These are phyloP conservation scores for Drosophila rhopaloa DNA, from an alignment of 1,140 invertebrate species.

Conservation along the genomic window DNA sequence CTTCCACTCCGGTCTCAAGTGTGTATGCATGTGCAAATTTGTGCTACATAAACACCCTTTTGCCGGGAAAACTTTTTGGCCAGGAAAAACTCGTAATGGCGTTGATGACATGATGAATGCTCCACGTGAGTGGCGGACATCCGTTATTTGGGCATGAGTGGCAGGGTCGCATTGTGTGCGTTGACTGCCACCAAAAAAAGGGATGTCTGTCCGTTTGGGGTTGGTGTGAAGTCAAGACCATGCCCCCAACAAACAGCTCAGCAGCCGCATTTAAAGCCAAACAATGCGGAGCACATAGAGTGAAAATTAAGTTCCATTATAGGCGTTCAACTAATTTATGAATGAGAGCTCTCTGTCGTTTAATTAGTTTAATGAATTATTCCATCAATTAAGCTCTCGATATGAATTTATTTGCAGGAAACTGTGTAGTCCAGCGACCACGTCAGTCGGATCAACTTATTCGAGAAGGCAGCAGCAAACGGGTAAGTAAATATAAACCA, in stretches of 20 bases:
- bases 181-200: conserved; percentile 25
- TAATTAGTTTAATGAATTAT: conserved; percentile 17
- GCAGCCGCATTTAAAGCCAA: conserved; percentile 17
- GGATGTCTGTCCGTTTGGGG: neutral
- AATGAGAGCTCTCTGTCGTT: neutral
- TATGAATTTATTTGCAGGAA: conserved; percentile 86
- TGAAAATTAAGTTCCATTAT: conserved; percentile 31
- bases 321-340: conserved; percentile 33
- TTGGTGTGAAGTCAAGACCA: conserved; percentile 11
- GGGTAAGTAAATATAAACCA: conserved; percentile 86
- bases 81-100: conserved; percentile 55
- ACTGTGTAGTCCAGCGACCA: conserved; percentile 92
- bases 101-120: conserved; percentile 64
- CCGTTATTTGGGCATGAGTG: conserved; percentile 48
- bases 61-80: conserved; percentile 17
- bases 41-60: conserved; percentile 22
- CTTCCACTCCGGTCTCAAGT: conserved; percentile 23
- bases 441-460: conserved; percentile 90
- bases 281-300: neutral
- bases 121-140: conserved; percentile 57
- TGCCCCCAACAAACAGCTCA: neutral
- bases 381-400: conserved; percentile 15
- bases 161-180: conserved; percentile 28
- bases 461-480: conserved; percentile 89
- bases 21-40: conserved; percentile 26